Conservation (phyloP, 2,888 invertebrate genomes). For the Didymodactylos carnosus region DNA sequence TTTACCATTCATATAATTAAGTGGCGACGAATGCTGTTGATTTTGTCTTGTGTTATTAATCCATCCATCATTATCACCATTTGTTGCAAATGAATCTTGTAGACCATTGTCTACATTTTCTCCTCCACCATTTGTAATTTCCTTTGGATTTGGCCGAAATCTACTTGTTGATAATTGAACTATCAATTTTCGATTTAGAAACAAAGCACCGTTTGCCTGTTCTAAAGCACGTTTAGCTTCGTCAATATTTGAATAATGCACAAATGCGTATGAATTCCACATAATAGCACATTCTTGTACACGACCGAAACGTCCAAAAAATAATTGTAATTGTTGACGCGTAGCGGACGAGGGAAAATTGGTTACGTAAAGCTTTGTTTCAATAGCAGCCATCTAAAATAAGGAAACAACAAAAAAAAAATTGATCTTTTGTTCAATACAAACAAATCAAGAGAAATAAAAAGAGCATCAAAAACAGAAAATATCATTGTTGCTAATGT, state of each 20-base stretch:
- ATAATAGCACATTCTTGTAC: conserved; percentile 13
- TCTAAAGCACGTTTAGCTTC: conserved; percentile 6
- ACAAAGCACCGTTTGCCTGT: conserved; percentile 1
- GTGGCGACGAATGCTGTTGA: no score
- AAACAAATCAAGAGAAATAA: no score
- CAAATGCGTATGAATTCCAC: conserved; percentile 14
- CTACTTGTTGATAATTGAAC: conserved; percentile 10
- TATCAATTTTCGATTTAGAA: conserved; percentile 6
- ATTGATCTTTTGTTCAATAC: background rate
- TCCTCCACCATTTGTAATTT: background rate
- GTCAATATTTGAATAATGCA: conserved; percentile 10
- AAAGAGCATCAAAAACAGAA: no score
- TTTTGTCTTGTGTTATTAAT: no score
- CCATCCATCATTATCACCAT: no score
- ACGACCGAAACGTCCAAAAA: conserved; percentile 11
- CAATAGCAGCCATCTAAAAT: background rate
- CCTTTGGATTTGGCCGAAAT: conserved; percentile 9
- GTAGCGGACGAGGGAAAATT: conserved; percentile 12
- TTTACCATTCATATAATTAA: no score
- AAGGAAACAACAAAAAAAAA: background rate
- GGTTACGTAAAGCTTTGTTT: conserved; percentile 12
- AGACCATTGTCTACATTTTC: no score
- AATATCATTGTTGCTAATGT: no score
- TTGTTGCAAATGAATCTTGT: no score
- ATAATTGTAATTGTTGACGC: conserved; percentile 9